These are phyloP conservation scores for Chaitophorus viminalis DNA, from an alignment of 2,888 invertebrate species.

Conservation along the genomic window DNA sequence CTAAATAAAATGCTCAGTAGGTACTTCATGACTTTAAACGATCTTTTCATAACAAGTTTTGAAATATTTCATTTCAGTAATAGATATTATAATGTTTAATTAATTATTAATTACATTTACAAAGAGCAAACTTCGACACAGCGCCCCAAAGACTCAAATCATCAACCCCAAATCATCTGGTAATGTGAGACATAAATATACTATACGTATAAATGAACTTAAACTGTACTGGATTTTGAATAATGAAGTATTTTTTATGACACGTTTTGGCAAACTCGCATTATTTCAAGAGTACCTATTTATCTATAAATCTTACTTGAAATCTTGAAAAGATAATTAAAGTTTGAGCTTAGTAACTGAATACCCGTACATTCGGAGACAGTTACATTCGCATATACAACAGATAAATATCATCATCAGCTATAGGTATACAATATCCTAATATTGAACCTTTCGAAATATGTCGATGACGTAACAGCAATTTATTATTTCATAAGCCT, in stretches of 20 bases:
- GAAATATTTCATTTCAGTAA: conserved; percentile 25
- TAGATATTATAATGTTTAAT: background rate
- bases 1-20: too few species aligned
- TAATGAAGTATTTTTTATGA: conserved; percentile 16
- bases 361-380: background rate
- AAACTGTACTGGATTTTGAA: conserved; percentile 20
- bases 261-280: background rate
- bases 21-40: too few species aligned
- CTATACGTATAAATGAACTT: too few species aligned
- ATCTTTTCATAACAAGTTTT: background rate
- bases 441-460: background rate
- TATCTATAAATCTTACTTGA: conserved; percentile 2
- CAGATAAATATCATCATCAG: background rate
- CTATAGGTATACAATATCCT: too few species aligned
- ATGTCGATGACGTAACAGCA: background rate
- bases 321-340: background rate
- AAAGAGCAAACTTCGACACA: background rate
- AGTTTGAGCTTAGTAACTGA: background rate
- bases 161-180: too few species aligned
- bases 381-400: background rate
- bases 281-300: background rate
- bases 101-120: background rate
- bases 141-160: background rate
- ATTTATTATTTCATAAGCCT: background rate
- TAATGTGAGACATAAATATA: too few species aligned